Percentiles rank a stretch among this genome's conserved stretches.
Evolutionary conservation across 2,888 invertebrate species (phyloP).

Genomic region (Epirrita christyi): DNA sequence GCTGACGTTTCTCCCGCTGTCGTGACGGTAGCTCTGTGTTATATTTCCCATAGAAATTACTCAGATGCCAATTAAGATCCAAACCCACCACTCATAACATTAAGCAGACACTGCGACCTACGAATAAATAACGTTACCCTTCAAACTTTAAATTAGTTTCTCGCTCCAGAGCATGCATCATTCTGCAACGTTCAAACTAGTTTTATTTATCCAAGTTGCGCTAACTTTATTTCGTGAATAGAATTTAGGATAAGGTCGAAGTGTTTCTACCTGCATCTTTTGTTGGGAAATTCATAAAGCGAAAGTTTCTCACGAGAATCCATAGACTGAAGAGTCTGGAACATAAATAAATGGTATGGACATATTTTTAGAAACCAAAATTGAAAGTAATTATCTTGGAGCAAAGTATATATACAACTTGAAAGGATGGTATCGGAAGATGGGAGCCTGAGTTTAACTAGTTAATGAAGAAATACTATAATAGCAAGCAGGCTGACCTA

Average conservation of each 20-base stretch:
- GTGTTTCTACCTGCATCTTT: constrained; percentile 7
- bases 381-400: no score
- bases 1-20: no score
- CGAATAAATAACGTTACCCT: constrained; percentile 46
- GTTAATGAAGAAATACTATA: no score
- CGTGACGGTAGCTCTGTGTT: no score
- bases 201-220: constrained; percentile 42
- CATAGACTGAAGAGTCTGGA: not conserved
- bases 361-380: not conserved
- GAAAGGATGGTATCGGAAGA: no score
- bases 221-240: constrained; percentile 24
- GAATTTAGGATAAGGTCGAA: constrained; percentile 27
- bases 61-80: no score
- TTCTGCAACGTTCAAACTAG: constrained; percentile 48
- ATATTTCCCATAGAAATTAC: no score
- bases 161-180: constrained; percentile 55
- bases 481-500: no score
- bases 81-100: constrained; percentile 5
- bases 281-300: constrained; percentile 5
- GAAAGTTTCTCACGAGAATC: constrained; percentile 9
- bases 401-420: no score
- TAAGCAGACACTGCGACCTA: constrained; percentile 11
- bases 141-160: constrained; percentile 66
- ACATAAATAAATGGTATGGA: not conserved
- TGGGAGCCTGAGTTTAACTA: no score